These are phyloP conservation scores for Xanthorhoe designata DNA, from an alignment of 2,888 invertebrate species.

Conservation along the genomic window DNA sequence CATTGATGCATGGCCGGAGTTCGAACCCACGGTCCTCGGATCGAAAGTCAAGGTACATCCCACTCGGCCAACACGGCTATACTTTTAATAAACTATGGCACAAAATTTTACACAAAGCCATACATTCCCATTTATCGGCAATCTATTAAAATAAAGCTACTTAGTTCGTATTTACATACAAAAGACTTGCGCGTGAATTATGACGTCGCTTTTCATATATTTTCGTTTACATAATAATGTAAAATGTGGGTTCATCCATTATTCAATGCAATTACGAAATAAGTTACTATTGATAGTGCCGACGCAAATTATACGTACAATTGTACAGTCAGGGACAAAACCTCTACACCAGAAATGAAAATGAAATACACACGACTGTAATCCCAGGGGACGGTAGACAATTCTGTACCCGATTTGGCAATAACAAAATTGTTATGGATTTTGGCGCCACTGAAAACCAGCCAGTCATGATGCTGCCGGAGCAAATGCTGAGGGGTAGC, in stretches of 20 bases:
- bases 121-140: constrained; percentile 14
- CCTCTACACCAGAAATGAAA: neutral
- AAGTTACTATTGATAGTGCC: neutral
- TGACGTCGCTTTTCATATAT: constrained; percentile 22
- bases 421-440: too few relatives aligned
- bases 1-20: too few relatives aligned
- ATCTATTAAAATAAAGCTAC: constrained; percentile 14
- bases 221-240: constrained; percentile 21
- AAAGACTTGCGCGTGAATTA: constrained; percentile 41
- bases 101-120: constrained; percentile 6
- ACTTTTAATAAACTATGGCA: neutral
- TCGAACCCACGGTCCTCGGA: too few relatives aligned
- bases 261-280: constrained; percentile 18
- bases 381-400: too few relatives aligned
- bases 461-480: too few relatives aligned
- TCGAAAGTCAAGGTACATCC: too few relatives aligned
- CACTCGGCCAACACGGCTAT: too few relatives aligned
- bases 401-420: too few relatives aligned
- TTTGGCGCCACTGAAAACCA: too few relatives aligned
- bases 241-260: constrained; percentile 11
- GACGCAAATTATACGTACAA: neutral
- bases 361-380: neutral
- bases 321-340: neutral
- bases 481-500: too few relatives aligned
- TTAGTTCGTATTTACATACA: constrained; percentile 28